Evolutionary conservation across 2,888 invertebrate species (phyloP), one percentile per base, ranked within the genome.

Genomic region (Nipponacmea schrenckii): DNA sequence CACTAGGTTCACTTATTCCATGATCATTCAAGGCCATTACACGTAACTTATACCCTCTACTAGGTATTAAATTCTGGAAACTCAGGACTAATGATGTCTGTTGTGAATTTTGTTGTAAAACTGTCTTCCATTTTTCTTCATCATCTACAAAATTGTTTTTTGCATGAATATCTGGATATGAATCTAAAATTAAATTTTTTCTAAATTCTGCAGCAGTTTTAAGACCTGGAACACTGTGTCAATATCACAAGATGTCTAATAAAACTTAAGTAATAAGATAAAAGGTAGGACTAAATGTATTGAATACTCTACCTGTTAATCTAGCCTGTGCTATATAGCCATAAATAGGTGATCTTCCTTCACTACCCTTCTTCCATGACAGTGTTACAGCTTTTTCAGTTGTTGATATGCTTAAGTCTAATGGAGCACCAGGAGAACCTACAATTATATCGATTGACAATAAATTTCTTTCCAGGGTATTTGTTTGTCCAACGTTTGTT

Each of bases 1-100:
- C 93, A 12, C 95, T 95, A 0, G 98, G 97, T 85, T 93, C 94
- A 87, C 98, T 97, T 82, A 98, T 96, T 20, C 98, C 98, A 88
- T 93, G 94, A 79, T 91, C 92, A 89, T 98, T 99, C 89, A 97
- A 94, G 1, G 97, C 94, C 87, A 98, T 96, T 50, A 98, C 94
- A 71, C 98, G 91, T 90, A 99, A 97, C 79, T 94, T 93, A 90
- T 98, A 98, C 1, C 94, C 94, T 0, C 96, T 96, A 4, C 96
- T 95, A 1, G 97, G 97, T 74, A 96, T 91, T 69, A 98, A 91
- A 69, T 72, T 77, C 70, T 96, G 95, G 89, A 96, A 96, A 45
- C 95, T 95, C 80, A 98, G 93, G 7, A 94, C 94, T 85, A 94
- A 96, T 75, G 95, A 95, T 80, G 94, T 93, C 62, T 95, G 90